Evolutionary conservation across 2,113 vertebrate species (phyloP).

Genomic region (Forbesichthys papilliferus): DNA sequence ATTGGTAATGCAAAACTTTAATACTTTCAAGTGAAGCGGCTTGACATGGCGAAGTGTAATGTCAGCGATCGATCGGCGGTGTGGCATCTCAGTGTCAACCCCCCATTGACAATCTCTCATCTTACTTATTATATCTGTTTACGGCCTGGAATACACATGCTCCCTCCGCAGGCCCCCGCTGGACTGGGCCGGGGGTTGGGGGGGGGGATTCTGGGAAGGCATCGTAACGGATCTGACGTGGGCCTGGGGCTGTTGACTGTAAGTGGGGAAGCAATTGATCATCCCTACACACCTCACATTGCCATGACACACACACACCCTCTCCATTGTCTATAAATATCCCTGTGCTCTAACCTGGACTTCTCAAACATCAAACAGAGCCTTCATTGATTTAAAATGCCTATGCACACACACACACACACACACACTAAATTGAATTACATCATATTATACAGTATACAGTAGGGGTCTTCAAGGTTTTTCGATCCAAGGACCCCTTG

Average conservation of each 20-base stretch:
- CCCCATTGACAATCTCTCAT: slow-evolving; percentile 78
- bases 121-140: slow-evolving; percentile 72
- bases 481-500: too few relatives aligned
- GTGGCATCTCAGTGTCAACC: slow-evolving; percentile 63
- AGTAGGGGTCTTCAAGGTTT: too few relatives aligned
- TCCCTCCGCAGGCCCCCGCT: slow-evolving; percentile 9
- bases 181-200: background rate
- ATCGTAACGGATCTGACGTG: slow-evolving; percentile 60
- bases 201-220: slow-evolving; percentile 63
- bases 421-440: background rate
- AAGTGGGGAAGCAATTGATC: slow-evolving; percentile 53
- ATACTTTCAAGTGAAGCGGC: slow-evolving; percentile 32
- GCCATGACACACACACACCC: background rate
- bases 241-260: slow-evolving; percentile 47
- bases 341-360: background rate
- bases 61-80: slow-evolving; percentile 74
- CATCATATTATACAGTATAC: background rate
- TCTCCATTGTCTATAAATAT: background rate
- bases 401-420: background rate
- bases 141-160: slow-evolving; percentile 19
- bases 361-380: too few relatives aligned
- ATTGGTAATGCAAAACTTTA: slow-evolving; percentile 59
- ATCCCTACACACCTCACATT: background rate
- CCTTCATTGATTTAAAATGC: background rate
- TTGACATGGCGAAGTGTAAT: slow-evolving; percentile 67